A percentile compares a stretch with the other conserved stretches of the same genome.
phyloP scores from a whole-genome alignment of 2,113 vertebrate species.

The Axis porcinus region DNA sequence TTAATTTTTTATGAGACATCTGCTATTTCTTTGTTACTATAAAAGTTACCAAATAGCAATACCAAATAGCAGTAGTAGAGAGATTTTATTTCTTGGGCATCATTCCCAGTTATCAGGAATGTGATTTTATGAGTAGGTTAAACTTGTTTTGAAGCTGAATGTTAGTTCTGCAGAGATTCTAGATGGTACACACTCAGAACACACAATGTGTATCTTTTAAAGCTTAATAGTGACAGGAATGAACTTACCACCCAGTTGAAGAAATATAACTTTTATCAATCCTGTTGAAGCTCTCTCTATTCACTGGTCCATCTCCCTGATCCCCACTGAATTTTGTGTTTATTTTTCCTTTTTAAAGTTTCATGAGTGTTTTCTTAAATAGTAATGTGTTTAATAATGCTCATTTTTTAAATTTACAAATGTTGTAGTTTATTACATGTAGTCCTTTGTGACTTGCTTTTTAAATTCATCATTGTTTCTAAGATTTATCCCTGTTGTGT shows the following conservation, averaged over 20 bases:
- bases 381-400: not conserved
- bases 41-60: not conserved
- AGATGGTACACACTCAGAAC: not conserved
- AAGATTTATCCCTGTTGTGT: not conserved
- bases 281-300: not conserved
- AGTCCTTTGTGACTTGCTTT: not conserved
- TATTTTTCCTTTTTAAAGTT: slow-evolving; percentile 9
- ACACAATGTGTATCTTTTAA: not conserved
- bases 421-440: not conserved
- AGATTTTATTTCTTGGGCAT: slow-evolving; percentile 31
- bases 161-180: not conserved
- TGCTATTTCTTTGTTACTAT: slow-evolving; percentile 23
- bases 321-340: not conserved
- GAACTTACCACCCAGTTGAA: not conserved
- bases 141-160: not conserved
- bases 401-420: not conserved
- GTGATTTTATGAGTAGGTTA: not conserved
- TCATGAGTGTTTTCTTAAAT: not conserved
- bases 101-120: not conserved
- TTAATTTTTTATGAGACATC: slow-evolving; percentile 9
- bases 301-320: not conserved
- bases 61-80: not conserved
- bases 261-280: not conserved
- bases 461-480: not conserved
- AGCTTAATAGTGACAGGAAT: not conserved